Conservation (phyloP, 2,888 invertebrate species). For the Trichopria drosophilae region DNA sequence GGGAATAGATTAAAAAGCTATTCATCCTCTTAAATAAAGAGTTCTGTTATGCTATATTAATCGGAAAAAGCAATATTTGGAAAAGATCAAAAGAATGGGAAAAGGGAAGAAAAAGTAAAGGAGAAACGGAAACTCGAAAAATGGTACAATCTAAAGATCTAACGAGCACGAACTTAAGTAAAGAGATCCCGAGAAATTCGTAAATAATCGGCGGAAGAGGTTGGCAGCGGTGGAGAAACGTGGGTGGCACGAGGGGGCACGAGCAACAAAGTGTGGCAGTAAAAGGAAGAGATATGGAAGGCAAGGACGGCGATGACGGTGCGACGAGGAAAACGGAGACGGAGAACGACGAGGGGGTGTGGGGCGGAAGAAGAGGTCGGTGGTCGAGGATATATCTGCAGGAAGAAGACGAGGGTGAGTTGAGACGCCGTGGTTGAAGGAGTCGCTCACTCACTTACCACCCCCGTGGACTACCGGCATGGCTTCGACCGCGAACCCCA, state of each 20-base stretch:
- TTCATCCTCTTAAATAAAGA: too few relatives aligned
- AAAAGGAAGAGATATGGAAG: slow-evolving; percentile 13
- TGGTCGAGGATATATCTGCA: slow-evolving; percentile 45
- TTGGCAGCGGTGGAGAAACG: neutral
- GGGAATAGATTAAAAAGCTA: too few relatives aligned
- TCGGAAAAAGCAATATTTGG: slow-evolving; percentile 29
- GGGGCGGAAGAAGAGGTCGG: slow-evolving; percentile 27
- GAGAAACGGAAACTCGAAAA: slow-evolving; percentile 7
- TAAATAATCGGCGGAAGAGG: neutral
- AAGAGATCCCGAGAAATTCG: too few relatives aligned
- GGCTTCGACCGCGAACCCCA: slow-evolving; percentile 43
- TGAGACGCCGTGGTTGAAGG: slow-evolving; percentile 50
- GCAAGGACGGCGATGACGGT: too few relatives aligned
- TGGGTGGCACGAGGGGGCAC: neutral
- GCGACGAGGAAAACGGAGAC: too few relatives aligned
- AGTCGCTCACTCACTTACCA: slow-evolving; percentile 52
- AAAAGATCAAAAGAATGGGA: neutral
- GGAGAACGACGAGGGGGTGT: slow-evolving; percentile 10
- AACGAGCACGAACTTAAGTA: too few relatives aligned
- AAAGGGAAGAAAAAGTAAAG: neutral
- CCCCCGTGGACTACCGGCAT: slow-evolving; percentile 41
- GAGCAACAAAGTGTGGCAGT: neutral
- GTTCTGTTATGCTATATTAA: too few relatives aligned
- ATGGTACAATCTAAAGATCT: neutral
- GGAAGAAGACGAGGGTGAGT: slow-evolving; percentile 31